A percentile compares a stretch with the other conserved stretches of the same genome.
These are phyloP conservation scores for Antennarius striatus DNA, from an alignment of 2,113 vertebrate species.

Conservation along the genomic window DNA sequence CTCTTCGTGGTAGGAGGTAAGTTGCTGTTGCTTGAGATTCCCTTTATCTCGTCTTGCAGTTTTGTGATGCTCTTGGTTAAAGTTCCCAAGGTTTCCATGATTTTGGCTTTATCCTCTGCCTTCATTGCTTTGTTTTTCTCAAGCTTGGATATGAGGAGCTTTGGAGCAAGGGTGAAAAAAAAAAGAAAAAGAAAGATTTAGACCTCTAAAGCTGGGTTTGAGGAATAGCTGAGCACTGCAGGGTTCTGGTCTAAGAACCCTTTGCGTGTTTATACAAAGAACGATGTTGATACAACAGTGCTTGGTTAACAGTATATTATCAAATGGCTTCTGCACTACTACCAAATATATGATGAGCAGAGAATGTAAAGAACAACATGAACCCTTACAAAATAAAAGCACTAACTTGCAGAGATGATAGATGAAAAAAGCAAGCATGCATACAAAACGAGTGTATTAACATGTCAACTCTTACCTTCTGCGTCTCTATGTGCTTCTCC, in stretches of 20 bases:
- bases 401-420: too few species aligned
- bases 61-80: constrained; percentile 95
- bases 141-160: constrained; percentile 96
- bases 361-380: too few species aligned
- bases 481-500: constrained; percentile 98
- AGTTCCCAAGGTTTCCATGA: constrained; percentile 90
- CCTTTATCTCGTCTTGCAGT: constrained; percentile 95
- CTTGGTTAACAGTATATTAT: too few species aligned
- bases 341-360: too few species aligned
- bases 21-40: constrained; percentile 78
- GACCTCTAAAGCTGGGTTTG: too few species aligned
- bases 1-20: constrained; percentile 85
- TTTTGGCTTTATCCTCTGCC: constrained; percentile 93
- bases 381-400: too few species aligned
- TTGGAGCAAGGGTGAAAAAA: not conserved
- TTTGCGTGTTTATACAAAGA: too few species aligned
- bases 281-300: too few species aligned
- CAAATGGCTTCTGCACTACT: too few species aligned
- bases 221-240: too few species aligned
- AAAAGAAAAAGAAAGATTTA: not conserved
- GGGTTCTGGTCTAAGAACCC: too few species aligned
- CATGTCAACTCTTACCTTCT: constrained; percentile 83
- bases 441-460: too few species aligned
- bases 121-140: constrained; percentile 97
- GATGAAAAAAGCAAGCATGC: not conserved